Evolutionary conservation across 2,797 vertebrate genomes (phyloP), one percentile per base, ranked within the genome.

Genomic region (Kryptopterus vitreolus): DNA sequence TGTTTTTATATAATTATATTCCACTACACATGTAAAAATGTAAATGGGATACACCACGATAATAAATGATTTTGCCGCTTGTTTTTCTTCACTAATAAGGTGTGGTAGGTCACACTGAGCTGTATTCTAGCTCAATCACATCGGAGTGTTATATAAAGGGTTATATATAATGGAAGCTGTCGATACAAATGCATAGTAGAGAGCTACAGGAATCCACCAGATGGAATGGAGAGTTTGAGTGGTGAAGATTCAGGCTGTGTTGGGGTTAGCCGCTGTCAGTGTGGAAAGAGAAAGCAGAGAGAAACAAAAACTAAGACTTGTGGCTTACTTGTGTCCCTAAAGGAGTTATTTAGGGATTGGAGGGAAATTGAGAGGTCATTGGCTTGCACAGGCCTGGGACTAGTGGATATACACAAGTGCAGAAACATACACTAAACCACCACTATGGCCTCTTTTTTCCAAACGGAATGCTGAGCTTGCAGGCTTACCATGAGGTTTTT

Each of bases 261-360:
- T 52, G 24, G 46, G 9, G 69, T 53, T 72, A 33, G 29, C 50
- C 3, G 11, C 29, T 33, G 69, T 72, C 24, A 3, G 26, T 72
- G 26, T 13, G 11, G 69, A 72, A 72, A n/a, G 48, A 72, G 50
- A 72, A 72, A 72, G 69, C 22, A 3, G 50, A 11, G 33, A 29
- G 69, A 55, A 55, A 55, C 16, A 71, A 53, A n/a, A 71, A 33
- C 48, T 53, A 70, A 31, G 50, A 4, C 2, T 71, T 71, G 7
- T 33, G 29, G 69, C 20, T 53, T 53, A 50, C 16, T 50, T 29
- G 53, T 53, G 29, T 53, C 50, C 50, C 69, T 15, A n/a, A 20
- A 70, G 46, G 18, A 70, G 26, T 31, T 70, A 70, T 70, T 70
- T 70, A 5, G 26, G 33, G 29, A 71, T 71, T 53, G 26, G 33